These are phyloP conservation scores for Pararge aegeria DNA, from an alignment of 1,140 invertebrate species.

Conservation along the genomic window DNA sequence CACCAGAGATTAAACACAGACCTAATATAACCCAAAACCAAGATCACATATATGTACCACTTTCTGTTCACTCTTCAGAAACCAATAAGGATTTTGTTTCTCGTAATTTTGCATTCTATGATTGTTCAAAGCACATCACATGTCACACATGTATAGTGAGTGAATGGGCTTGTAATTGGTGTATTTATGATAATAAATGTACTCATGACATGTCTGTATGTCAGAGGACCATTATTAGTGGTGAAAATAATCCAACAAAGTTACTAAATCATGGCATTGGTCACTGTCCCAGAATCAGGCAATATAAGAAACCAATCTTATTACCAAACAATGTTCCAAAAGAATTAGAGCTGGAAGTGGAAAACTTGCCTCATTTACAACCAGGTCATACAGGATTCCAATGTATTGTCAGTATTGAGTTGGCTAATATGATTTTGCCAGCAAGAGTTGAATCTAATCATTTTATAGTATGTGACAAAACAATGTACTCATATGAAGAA, in stretches of 20 bases:
- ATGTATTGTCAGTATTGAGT: conserved; percentile 94
- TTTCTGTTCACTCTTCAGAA: conserved; percentile 95
- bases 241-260: conserved; percentile 89
- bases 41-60: conserved; percentile 94
- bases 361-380: conserved; percentile 93
- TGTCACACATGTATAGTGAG: conserved; percentile 93
- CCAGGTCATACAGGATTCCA: conserved; percentile 92
- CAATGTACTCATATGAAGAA: conserved; percentile 93
- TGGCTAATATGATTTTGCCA: conserved; percentile 92
- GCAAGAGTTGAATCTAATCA: conserved; percentile 91
- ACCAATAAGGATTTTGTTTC: conserved; percentile 98
- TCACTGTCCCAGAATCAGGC: conserved; percentile 90
- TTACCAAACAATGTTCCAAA: conserved; percentile 93
- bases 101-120: conserved; percentile 95
- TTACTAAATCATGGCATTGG: conserved; percentile 86
- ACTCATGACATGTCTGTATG: conserved; percentile 92
- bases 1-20: conserved; percentile 88
- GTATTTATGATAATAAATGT: conserved; percentile 96
- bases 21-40: conserved; percentile 89
- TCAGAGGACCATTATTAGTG: conserved; percentile 90
- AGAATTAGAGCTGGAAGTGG: conserved; percentile 92
- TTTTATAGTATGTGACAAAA: conserved; percentile 94
- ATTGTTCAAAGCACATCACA: conserved; percentile 93
- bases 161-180: conserved; percentile 97
- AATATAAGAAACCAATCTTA: conserved; percentile 84